These are phyloP conservation scores for Megalops atlanticus DNA, from an alignment of 2,113 vertebrate genomes.

Conservation along the genomic window DNA sequence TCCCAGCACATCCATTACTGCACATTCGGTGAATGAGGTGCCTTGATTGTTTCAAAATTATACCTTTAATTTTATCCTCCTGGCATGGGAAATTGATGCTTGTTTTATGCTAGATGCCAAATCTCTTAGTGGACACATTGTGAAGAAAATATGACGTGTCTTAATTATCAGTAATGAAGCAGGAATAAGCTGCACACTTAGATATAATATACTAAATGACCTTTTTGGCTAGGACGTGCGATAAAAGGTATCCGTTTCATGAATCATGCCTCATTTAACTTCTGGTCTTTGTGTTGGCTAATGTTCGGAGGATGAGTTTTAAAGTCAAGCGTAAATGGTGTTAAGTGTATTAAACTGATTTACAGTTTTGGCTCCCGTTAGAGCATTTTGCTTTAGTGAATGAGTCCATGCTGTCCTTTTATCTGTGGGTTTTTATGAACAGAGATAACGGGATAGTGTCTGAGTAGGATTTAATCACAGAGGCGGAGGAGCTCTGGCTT, in stretches of 20 bases:
- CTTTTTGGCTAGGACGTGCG: conserved; percentile 86
- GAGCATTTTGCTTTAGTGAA: conserved; percentile 76
- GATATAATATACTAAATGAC: conserved; percentile 93
- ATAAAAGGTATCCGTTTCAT: conserved; percentile 88
- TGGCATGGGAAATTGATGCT: conserved; percentile 78
- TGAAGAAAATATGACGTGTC: conserved; percentile 88
- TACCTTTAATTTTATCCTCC: conserved; percentile 20
- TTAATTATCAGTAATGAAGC: conserved; percentile 97
- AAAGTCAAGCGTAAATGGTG: conserved; percentile 85
- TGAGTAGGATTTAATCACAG: conserved; percentile 58
- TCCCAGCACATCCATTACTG: conserved; percentile 11
- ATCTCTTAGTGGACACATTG: conserved; percentile 85
- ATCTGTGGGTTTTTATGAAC: conserved; percentile 68
- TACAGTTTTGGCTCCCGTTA: conserved; percentile 74
- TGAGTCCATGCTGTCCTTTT: conserved; percentile 65
- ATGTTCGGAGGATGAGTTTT: conserved; percentile 84
- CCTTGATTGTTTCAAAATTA: conserved; percentile 22
- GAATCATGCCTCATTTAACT: conserved; percentile 89
- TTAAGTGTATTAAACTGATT: conserved; percentile 86
- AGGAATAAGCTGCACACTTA: conserved; percentile 92
- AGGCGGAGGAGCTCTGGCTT: conserved; percentile 22
- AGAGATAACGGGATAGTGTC: conserved; percentile 63
- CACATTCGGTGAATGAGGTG: neutral
- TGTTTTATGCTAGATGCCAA: conserved; percentile 83
- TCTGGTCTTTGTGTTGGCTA: conserved; percentile 85